Evolutionary conservation across 2,113 vertebrate species (phyloP).

Genomic region (Dolichotis patagonum): DNA sequence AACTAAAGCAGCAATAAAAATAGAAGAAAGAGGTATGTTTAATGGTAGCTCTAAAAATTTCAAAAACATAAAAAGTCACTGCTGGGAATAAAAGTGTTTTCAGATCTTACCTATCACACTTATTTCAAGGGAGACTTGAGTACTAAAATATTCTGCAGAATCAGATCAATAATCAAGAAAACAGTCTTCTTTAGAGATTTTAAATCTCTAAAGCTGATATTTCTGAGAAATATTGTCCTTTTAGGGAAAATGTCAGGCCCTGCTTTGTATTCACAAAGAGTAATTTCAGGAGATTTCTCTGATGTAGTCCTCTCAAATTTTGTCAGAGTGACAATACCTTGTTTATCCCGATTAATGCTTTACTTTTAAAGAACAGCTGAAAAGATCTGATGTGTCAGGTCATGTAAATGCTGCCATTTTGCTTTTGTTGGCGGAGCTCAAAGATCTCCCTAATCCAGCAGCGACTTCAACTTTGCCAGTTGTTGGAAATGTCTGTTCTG

Average conservation of each 20-base stretch:
- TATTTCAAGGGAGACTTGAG: not conserved
- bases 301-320: constrained; percentile 41
- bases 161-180: constrained; percentile 47
- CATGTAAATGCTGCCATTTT: constrained; percentile 69
- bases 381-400: constrained; percentile 59
- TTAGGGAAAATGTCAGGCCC: constrained; percentile 44
- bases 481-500: not conserved
- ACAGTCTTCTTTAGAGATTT: constrained; percentile 44
- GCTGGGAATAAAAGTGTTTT: not conserved
- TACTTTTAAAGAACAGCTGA: constrained; percentile 47
- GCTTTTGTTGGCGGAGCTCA: not conserved
- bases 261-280: constrained; percentile 53
- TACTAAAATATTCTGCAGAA: not conserved
- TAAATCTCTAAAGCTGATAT: not conserved
- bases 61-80: not conserved
- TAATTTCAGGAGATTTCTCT: constrained; percentile 43
- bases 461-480: not conserved
- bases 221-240: not conserved
- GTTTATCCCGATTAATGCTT: constrained; percentile 53
- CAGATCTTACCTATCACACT: not conserved
- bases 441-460: not conserved
- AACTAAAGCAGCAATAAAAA: not conserved
- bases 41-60: not conserved
- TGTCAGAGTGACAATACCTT: constrained; percentile 53
- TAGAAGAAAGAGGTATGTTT: not conserved